Conservation (phyloP, 2,113 vertebrate genomes). For the Grantiella picta region DNA sequence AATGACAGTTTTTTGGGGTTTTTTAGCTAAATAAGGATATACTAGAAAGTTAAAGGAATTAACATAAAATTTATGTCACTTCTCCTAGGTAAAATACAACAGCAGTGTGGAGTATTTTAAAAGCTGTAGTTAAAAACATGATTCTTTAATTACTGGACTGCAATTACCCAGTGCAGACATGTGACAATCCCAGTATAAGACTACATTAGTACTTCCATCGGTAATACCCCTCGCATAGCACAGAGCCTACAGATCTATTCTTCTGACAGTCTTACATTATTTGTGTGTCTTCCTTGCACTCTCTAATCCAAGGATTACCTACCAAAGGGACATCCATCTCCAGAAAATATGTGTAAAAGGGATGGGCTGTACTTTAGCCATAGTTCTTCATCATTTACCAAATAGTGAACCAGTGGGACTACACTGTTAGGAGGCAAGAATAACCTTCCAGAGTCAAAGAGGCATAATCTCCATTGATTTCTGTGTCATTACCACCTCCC, state of each 20-base stretch:
- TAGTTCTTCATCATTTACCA: background rate
- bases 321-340: background rate
- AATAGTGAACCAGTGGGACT: background rate
- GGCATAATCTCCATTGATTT: background rate
- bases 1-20: background rate
- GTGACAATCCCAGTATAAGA: background rate
- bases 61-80: background rate
- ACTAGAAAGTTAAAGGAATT: background rate
- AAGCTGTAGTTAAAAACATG: background rate
- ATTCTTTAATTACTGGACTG: background rate
- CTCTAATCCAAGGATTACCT: background rate
- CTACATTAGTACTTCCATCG: rapidly evolving
- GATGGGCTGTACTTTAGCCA: background rate
- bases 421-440: background rate
- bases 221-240: background rate
- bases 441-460: background rate
- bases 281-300: background rate
- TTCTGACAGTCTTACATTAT: background rate
- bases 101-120: background rate
- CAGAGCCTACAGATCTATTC: background rate
- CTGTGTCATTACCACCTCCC: background rate
- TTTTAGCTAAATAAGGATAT: background rate
- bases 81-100: background rate
- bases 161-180: background rate
- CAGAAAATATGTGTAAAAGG: background rate